Percentiles rank a stretch among this genome's conserved stretches.
These are phyloP conservation scores for Heterotis niloticus DNA, from an alignment of 2,113 vertebrate genomes.

Conservation along the genomic window DNA sequence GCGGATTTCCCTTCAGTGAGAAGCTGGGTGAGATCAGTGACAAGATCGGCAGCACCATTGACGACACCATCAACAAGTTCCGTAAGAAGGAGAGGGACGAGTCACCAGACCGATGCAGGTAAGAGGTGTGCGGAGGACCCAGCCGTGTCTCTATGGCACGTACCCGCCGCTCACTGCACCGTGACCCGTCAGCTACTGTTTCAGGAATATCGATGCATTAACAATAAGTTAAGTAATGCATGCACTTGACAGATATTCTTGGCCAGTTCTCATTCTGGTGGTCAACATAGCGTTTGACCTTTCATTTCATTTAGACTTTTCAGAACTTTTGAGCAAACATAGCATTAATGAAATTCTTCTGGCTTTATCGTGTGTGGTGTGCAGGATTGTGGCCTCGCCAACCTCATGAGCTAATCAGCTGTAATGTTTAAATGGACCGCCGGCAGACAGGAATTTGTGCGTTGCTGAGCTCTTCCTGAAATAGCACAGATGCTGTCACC, in stretches of 20 bases:
- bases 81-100: constrained; percentile 84
- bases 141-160: not conserved
- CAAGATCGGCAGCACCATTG: constrained; percentile 94
- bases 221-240: too few species aligned
- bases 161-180: not conserved
- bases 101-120: constrained; percentile 94
- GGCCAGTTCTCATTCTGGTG: too few species aligned
- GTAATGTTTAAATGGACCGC: too few species aligned
- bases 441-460: too few species aligned
- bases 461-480: too few species aligned
- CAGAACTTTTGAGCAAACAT: not conserved
- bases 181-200: not conserved
- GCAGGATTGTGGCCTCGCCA: too few species aligned
- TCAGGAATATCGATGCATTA: not conserved
- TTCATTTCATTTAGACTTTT: too few species aligned
- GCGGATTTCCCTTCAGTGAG: constrained; percentile 89
- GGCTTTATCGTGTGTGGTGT: not conserved
- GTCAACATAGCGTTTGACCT: too few species aligned
- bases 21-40: constrained; percentile 92
- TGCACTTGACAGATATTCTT: too few species aligned
- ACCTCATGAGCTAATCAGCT: too few species aligned
- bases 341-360: not conserved
- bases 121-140: constrained; percentile 2
- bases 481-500: too few species aligned
- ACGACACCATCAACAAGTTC: constrained; percentile 94